A percentile compares a stretch with the other conserved stretches of the same genome.
Conservation (phyloP, 2,888 invertebrate species). For the Scaptomyza tumidula region DNA sequence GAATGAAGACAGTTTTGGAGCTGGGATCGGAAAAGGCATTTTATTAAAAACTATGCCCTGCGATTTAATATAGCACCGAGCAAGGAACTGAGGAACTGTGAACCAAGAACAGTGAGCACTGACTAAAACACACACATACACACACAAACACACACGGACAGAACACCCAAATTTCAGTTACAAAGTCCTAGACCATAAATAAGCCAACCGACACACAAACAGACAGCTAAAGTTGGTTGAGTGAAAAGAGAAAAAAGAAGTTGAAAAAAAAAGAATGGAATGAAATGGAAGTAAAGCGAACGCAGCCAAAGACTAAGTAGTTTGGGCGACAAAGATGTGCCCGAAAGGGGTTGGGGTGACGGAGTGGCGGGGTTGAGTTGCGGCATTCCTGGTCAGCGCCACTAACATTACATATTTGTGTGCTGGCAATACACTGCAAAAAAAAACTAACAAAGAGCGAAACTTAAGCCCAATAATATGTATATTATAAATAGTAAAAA, state of each 20-base stretch:
- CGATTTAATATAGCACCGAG: conserved; percentile 71
- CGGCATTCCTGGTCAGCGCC: conserved; percentile 25
- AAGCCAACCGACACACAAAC: conserved; percentile 50
- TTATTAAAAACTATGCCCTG: conserved; percentile 77
- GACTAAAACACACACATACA: background rate
- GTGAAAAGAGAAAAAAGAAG: conserved; percentile 2
- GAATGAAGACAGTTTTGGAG: conserved; percentile 10
- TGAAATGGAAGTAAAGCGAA: conserved; percentile 17
- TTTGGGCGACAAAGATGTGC: conserved; percentile 47
- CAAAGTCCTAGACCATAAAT: conserved; percentile 65
- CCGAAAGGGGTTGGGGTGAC: background rate
- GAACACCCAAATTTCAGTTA: conserved; percentile 38
- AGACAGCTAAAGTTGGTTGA: conserved; percentile 16
- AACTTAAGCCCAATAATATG: too few relatives aligned
- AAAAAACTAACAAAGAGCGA: background rate
- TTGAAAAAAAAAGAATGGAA: background rate
- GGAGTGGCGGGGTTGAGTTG: background rate
- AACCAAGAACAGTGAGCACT: conserved; percentile 7
- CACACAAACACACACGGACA: conserved; percentile 9
- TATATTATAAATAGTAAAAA: too few relatives aligned
- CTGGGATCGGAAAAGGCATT: conserved; percentile 60
- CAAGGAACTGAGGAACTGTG: conserved; percentile 1
- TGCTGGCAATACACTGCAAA: conserved; percentile 36
- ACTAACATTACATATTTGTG: conserved; percentile 17
- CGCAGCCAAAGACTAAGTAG: conserved; percentile 54